These are phyloP conservation scores for Drosophila rellima DNA, from an alignment of 2,888 invertebrate genomes.

Conservation along the genomic window DNA sequence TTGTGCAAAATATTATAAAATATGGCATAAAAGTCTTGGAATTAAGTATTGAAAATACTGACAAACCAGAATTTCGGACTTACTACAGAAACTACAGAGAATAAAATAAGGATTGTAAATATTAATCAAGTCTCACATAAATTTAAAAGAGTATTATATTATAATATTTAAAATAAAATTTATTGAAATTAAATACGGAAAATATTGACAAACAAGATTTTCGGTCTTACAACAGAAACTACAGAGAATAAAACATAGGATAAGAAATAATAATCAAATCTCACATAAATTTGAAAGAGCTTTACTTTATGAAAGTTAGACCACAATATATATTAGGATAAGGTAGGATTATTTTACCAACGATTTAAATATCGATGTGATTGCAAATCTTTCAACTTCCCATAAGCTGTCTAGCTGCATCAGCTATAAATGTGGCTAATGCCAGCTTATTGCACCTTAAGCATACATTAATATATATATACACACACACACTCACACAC, in stretches of 20 bases:
- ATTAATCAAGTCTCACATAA: too few species aligned
- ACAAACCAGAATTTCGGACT: too few species aligned
- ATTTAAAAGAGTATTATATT: too few species aligned
- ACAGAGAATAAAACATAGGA: too few species aligned
- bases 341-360: constrained; percentile 31
- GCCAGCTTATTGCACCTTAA: constrained; percentile 54
- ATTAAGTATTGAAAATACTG: too few species aligned
- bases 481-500: neutral
- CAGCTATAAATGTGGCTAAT: constrained; percentile 35
- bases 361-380: constrained; percentile 13
- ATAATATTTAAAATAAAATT: too few species aligned
- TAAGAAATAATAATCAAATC: neutral
- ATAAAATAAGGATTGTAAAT: too few species aligned
- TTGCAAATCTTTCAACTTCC: constrained; percentile 31
- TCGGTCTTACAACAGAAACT: neutral
- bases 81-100: too few species aligned
- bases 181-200: too few species aligned
- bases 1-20: too few species aligned
- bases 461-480: constrained; percentile 6
- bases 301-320: neutral
- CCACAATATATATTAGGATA: neutral
- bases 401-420: constrained; percentile 17
- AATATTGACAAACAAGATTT: too few species aligned
- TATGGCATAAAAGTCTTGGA: too few species aligned
- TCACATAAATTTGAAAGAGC: neutral